Conservation (phyloP, 2,888 invertebrate species). For the Shargacucullia verbasci region DNA sequence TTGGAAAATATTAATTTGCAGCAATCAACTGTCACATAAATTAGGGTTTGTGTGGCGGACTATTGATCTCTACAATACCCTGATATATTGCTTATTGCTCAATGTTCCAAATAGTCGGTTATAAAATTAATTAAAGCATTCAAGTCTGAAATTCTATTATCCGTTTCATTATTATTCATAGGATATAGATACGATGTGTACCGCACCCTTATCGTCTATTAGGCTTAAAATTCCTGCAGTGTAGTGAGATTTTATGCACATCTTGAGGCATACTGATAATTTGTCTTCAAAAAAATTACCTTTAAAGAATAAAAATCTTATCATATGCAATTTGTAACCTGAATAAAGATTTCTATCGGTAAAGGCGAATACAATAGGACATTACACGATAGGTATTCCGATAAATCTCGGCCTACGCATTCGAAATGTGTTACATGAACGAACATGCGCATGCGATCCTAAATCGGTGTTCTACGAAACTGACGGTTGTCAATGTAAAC, state of each 20-base stretch:
- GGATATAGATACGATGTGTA: slow-evolving; percentile 7
- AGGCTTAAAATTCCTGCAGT: slow-evolving; percentile 18
- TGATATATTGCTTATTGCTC: slow-evolving; percentile 26
- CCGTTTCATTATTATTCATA: slow-evolving; percentile 29
- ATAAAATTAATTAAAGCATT: slow-evolving; percentile 40
- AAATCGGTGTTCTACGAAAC: slow-evolving; percentile 74
- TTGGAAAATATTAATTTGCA: slow-evolving; percentile 46
- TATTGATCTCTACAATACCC: slow-evolving; percentile 39
- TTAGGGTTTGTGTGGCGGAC: slow-evolving; percentile 33
- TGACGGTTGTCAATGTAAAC: slow-evolving; percentile 64
- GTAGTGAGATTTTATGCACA: slow-evolving; percentile 16
- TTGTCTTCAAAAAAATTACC: slow-evolving; percentile 50
- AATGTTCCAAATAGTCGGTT: slow-evolving; percentile 31
- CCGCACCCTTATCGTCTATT: slow-evolving; percentile 29
- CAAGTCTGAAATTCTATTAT: slow-evolving; percentile 27
- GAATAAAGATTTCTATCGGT: slow-evolving; percentile 71
- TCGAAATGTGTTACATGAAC: slow-evolving; percentile 64
- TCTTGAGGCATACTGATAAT: slow-evolving; percentile 28
- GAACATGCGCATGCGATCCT: slow-evolving; percentile 68
- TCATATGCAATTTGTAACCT: slow-evolving; percentile 66
- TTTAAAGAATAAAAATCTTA: slow-evolving; percentile 50
- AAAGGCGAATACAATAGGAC: slow-evolving; percentile 73
- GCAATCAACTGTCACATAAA: slow-evolving; percentile 48
- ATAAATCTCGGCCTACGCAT: slow-evolving; percentile 72
- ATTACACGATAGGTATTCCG: slow-evolving; percentile 68